Conservation (phyloP, 2,113 vertebrate species). For the Atlantisia rogersi region DNA sequence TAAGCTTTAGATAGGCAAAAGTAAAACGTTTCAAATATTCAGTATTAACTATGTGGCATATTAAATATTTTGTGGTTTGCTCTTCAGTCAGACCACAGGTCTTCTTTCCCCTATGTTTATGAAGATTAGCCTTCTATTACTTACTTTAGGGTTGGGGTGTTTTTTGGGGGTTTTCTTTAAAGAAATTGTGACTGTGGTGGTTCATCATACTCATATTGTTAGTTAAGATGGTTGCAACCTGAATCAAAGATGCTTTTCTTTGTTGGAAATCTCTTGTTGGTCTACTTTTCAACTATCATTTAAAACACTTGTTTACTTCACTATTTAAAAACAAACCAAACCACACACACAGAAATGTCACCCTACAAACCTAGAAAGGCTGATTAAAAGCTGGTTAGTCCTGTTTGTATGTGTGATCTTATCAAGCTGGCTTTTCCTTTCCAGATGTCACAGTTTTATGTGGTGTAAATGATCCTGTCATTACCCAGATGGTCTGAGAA, state of each 20-base stretch:
- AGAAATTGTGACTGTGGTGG: neutral
- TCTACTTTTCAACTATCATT: neutral
- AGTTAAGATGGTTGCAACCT: neutral
- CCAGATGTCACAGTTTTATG: slow-evolving; percentile 67
- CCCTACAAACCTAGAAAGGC: neutral
- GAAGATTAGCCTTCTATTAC: neutral
- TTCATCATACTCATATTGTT: neutral
- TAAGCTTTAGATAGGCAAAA: neutral
- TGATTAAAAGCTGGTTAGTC: slow-evolving; percentile 14
- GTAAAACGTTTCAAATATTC: neutral
- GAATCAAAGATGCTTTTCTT: neutral
- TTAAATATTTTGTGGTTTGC: neutral
- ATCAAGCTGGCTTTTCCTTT: slow-evolving; percentile 58
- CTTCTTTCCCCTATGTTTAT: neutral
- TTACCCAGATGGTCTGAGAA: slow-evolving; percentile 62
- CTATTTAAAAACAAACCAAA: neutral
- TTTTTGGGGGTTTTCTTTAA: neutral
- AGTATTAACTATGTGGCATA: neutral
- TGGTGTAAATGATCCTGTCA: slow-evolving; percentile 58
- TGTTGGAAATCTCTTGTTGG: neutral
- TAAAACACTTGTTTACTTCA: neutral
- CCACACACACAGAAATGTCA: neutral
- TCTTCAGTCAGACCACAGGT: neutral
- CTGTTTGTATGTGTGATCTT: slow-evolving; percentile 37
- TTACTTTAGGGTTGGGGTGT: neutral